Base-by-base conservation (phyloP, 2,797 vertebrate species). In the Enteromius fasciolatus region DNA sequence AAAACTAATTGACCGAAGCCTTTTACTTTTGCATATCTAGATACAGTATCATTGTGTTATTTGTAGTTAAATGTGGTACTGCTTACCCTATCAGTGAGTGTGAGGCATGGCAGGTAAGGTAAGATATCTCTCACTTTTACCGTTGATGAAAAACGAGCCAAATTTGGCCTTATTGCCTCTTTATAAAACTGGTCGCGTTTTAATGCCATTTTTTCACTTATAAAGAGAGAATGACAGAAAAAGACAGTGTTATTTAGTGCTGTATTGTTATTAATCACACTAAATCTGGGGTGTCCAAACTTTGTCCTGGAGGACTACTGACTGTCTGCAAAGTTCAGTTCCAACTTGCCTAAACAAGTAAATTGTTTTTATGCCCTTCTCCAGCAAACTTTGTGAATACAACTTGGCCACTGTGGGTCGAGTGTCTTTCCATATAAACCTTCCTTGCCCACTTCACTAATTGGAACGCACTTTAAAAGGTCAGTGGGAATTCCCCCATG, bases 91-190 rank as follows among this genome's bases (percentile, higher is more conserved):
- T 95, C 95, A 5, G 90, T 86, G 41, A 64, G 3, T 1, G 94
- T 95, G 82, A 95, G 84, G 80, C 94, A 94, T 0, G 91, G 83
- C 84, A 95, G 91, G 41, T 94, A 25, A 52, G 86, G 6, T 0
- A 94, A 1, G 9, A 95, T 90, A 15, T 92, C 88, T 81, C 64
- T 89, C 46, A 88, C 90, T 92, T 90, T 94, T 80, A 95, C 88
- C 4, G 0, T 86, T 70, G 3, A 41, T 14, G 87, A 90, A 28
- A 94, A 92, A 4, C 0, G 31, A 2, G 83, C 10, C 93, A 94
- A 90, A 0, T 89, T 93, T 41, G 0, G 73, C 81, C 90, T 87
- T 79, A 95, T 15, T 76, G 92, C 93, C 1, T 89, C 89, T 25
- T 89, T 88, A 85, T 90, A 93, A 52, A 95, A 90, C 52, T 84